Percentiles rank a stretch among this genome's conserved stretches.
Conservation (phyloP, 2,888 invertebrate species). For the Amiota communis region DNA sequence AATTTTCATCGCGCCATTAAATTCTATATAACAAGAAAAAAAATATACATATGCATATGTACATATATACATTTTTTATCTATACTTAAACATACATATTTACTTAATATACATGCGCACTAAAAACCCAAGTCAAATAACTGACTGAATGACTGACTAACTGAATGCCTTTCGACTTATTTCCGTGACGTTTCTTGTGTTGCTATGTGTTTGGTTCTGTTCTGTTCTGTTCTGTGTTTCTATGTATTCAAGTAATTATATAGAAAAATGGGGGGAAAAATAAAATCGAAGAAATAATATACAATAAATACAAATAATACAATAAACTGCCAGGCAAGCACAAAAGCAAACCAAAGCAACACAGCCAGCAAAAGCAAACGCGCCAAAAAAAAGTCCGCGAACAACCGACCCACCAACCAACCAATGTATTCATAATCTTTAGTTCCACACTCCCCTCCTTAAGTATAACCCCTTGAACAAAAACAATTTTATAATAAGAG, state of each 20-base stretch:
- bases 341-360: neutral
- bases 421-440: neutral
- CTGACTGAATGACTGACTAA: no score
- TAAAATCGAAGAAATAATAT: neutral
- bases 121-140: neutral
- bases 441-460: no score
- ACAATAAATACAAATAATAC: no score
- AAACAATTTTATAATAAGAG: neutral
- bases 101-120: conserved; percentile 1
- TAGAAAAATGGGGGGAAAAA: no score
- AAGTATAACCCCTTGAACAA: neutral
- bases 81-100: conserved; percentile 8
- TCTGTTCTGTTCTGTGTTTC: neutral
- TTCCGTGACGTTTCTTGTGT: no score
- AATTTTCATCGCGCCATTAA: neutral
- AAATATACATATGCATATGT: no score
- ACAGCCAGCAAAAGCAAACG: conserved; percentile 21
- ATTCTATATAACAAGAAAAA: neutral
- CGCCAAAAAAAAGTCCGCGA: conserved; percentile 4
- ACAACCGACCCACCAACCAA: neutral
- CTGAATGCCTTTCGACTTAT: no score
- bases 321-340: no score
- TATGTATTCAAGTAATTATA: conserved; percentile 17
- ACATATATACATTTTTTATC: conserved; percentile 2
- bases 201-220: no score